Conservation (phyloP, 2,797 vertebrate species). For the Crypturellus tataupa region DNA sequence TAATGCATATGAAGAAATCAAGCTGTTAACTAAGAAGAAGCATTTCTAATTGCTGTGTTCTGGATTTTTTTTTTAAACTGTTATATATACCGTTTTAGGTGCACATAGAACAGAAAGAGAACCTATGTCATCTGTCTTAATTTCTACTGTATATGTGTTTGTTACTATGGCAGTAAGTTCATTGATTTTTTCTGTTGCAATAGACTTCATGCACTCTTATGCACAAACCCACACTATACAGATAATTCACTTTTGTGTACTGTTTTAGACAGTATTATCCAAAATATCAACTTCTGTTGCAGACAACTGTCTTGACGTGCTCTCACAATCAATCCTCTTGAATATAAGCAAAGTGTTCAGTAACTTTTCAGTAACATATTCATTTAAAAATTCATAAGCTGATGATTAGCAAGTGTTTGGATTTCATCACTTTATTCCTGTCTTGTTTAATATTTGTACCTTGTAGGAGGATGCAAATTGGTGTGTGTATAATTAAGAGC, state of each 20-base stretch:
- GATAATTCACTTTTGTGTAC: neutral
- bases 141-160: neutral
- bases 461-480: no score
- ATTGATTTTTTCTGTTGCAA: neutral
- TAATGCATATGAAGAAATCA: neutral
- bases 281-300: neutral
- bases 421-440: neutral
- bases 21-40: neutral
- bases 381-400: neutral
- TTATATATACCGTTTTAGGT: neutral
- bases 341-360: neutral
- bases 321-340: fast-evolving
- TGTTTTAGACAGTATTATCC: neutral
- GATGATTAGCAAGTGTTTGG: neutral
- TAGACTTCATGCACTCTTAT: neutral
- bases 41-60: neutral
- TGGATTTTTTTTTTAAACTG: fast-evolving
- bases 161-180: neutral
- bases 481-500: no score
- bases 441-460: neutral
- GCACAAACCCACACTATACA: neutral
- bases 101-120: neutral
- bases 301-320: neutral
- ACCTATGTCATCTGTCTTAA: fast-evolving
- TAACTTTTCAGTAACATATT: neutral